Base-by-base conservation (phyloP, 2,113 vertebrate genomes). In the Oreochromis tanganicae region DNA sequence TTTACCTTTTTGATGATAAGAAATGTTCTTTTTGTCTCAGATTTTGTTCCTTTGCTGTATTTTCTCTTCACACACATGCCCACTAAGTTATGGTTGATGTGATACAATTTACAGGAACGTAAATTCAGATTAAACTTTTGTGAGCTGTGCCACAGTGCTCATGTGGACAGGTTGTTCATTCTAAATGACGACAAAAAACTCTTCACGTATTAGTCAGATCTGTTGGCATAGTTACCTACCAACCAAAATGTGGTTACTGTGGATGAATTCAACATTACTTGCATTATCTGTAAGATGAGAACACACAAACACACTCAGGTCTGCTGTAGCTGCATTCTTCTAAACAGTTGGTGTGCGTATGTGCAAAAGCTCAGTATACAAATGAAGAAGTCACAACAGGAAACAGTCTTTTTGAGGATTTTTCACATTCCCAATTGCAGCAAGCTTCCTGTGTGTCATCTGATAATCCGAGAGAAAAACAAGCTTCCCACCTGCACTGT, bases 181-280 rank as follows among this genome's bases (percentile, higher is more conserved):
- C 7, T 57, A 27, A 57, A 12, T 2, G 3, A 9, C 14, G 2
- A 59, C 56, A 16, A 27, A 29, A 59, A 63, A 63, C 2, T 19
- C 16, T 36, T 36, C 29, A 63, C 9, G 0, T 19, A 24, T 34
- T 19, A 19, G 32, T 7, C 29, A 66, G 61, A 66, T 66, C 34
- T 66, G 32, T 6, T 10, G 3, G 5, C 0, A 16, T 19, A 34
- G 5, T 61, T 61, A 34, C 29, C 8, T 0, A 10, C 16, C 29
- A 34, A 14, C 29, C 16, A 34, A 6, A 34, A 11, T 1, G 19
- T 38, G 61, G 19, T 36, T 13, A 21, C 63, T 68, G 34, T 41
- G 63, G 11, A 68, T 0, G 63, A n/a, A 5, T 5, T 38, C 19
- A 43, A 12, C 41, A 34, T 21, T 13, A 21, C 34, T 38, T 3